Evolutionary conservation across 1,140 invertebrate species (phyloP), one percentile per base, ranked within the genome.

Genomic region (Drosophila subobscura): DNA sequence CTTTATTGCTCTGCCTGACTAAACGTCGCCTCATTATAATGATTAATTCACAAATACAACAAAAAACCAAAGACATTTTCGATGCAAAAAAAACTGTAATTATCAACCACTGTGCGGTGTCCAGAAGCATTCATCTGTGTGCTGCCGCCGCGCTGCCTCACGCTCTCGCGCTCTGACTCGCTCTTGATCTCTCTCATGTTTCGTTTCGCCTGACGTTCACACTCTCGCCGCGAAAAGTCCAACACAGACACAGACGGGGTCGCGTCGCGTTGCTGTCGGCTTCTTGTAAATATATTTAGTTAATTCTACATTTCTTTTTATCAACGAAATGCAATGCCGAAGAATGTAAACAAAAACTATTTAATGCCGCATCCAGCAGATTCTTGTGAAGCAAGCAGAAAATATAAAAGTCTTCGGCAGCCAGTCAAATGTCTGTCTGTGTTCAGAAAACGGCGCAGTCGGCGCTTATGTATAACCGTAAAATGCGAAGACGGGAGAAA

Each of bases 21-120:
- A 86, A 85, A 86, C 63, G 77, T 64, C 54, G 60, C 53, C 73
- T 86, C 72, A 86, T 85, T 86, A 85, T 73, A 66, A 72, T 80
- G 77, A 86, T 85, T 77, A 86, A 86, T 85, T 73, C 77, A 58
- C 58, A 27, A 50, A 52, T 52, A 59, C 49, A 45, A 57, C 46
- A 52, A 52, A 60, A 47, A 67, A 68, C 47, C 71, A 74, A 46
- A 44, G 64, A 66, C 49, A 66, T 75, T 75, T 71, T 71, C 42
- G 53, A 68, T 54, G 58, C 57, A 55, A 76, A 50, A 63, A 76
- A 68, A 55, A 58, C 27, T 7, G 40, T 25, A 42, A 85, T 84
- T 86, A 77, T 81, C 59, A 86, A 81, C 81, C 81, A 86, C 81
- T 66, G 73, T 85, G 63, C 70, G 71, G 37, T 54, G 61, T 45